Evolutionary conservation across 2,888 invertebrate species (phyloP), one percentile per base, ranked within the genome.

Genomic region (Andrena praecox): DNA sequence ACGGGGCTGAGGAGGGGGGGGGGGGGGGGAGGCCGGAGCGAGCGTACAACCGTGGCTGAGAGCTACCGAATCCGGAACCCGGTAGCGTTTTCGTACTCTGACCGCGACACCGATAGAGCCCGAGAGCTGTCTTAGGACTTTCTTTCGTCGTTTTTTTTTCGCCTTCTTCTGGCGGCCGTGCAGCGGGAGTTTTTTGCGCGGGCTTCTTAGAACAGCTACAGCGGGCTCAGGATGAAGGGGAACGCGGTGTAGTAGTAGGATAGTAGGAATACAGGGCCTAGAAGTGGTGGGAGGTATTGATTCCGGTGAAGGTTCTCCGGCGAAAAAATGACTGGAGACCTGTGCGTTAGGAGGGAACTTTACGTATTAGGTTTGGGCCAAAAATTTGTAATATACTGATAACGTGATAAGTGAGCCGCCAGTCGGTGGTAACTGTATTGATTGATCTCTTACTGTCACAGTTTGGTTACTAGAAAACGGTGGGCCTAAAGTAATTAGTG

Each of bases 31-130:
- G 31, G 77, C 35, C 56, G 12, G 4, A 42, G 16, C 16, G 42
- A 42, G 69, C 42, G 71, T 50, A 69, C 75, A 60, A 56, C 64
- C 68, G 68, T 54, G 74, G 71, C 52, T 54, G 31, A 31, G 69
- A 35, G 69, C 80, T 76, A 80, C 82, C 77, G 82, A 82, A 82
- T 77, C 77, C 77, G 63, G 73, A 78, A 78, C 77, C 81, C 81
- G 82, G 81, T 81, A 81, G 81, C 80, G 63, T 80, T 76, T 76
- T 71, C 76, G 62, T 81, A 68, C 69, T 72, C 42, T 50, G n/a
- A n/a, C 59, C 66, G 60, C 70, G 59, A 75, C 68, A 62, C 80
- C 50, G 74, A 74, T 76, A 50, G 66, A 80, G 27, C 59, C 42
- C 33, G 31, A 67, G 60, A 67, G 66, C 69, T 20, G 78, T 75